Evolutionary conservation across 2,113 vertebrate genomes (phyloP), one percentile per base, ranked within the genome.

Genomic region (Colaptes auratus): DNA sequence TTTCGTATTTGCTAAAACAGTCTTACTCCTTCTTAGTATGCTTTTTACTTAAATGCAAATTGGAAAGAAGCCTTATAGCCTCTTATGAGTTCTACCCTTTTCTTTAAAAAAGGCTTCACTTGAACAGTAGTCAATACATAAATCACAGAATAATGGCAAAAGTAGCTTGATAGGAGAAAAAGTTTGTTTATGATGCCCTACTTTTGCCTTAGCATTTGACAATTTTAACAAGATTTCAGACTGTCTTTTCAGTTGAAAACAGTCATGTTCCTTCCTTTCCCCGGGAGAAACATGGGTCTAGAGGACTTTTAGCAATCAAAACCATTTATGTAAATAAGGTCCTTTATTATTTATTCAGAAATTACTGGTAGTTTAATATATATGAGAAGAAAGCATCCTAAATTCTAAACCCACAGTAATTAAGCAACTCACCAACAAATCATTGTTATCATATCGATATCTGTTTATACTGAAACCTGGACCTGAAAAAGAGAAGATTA

Each of bases 1-100:
- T 77, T 85, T 35, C 5, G 1, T 36, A 20, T 46, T 86, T 82
- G 15, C 5, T 13, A 2, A 11, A 2, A 44, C 7, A 44, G 2
- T n/a, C 6, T 36, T 91, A 12, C 17, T 85, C 6, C 1, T 6
- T 61, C 14, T 27, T 61, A 10, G 8, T 2, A 1, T 0, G 2
- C 3, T 71, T 3, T 76, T 73, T 56, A 72, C 6, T 9, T 72
- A 82, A 88, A 73, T 16, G 7, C 7, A 59, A 44, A 76, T 17
- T 72, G 18, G 52, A 84, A 66, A 67, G 31, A 84, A 82, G 12
- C 4, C 8, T n/a, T 53, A 25, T 31, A 19, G 5, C 35, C 19
- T 25, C 4, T 61, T 21, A 48, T 30, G 5, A 9, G 3, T 61
- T 7, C 31, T 4, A 8, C 12, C 2, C 2, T 80, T 75, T 66